Base-by-base conservation (phyloP, 2,888 invertebrate genomes). In the Mechanitis messenoides region DNA sequence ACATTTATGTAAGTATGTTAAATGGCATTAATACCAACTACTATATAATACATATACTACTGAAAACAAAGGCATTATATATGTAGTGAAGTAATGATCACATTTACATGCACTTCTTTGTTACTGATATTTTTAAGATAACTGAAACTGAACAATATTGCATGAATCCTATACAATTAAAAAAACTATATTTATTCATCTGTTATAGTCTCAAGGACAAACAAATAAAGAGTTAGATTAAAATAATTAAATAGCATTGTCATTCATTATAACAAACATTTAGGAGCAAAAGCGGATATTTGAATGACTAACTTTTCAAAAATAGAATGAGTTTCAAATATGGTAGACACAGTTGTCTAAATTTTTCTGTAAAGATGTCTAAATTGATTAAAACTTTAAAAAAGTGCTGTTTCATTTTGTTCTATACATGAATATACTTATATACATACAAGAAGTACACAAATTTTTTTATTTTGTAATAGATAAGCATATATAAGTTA, bases 221-320 rank as follows among this genome's bases (percentile, higher is more conserved):
- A 31, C 50, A 54, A 62, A 54, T 12, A 33, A 54, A 55, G 54
- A 35, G 45, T 46, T 60, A 9, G 42, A 42, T 9, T 42, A 33
- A 53, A 28, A 55, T n/a, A 45, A 33, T 54, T 45, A 28, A 20
- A 47, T 28, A 28, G 33, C 53, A 53, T 12, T 50, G 57, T 53
- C 54, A 62, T 56, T 55, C 54, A 45, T 12, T 31, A 45, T 55
- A 58, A 59, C 58, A 47, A 58, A 20, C n/a, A 28, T 50, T 50
- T 31, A 50, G 2, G 31, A 50, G 28, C 50, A 50, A 7, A 50
- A 2, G 31, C 9, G 31, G 9, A 31, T 50, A 11, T 31, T 28
- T 31, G 50, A 50, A 50, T 31, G 11, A 50, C 28, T 50, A 50
- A 50, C 50, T 31, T 28, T 31, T 31, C 35, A 50, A 9, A 28